A percentile compares a stretch with the other conserved stretches of the same genome.
phyloP scores from a whole-genome alignment of 2,113 vertebrate genomes.

The Lynx canadensis region DNA sequence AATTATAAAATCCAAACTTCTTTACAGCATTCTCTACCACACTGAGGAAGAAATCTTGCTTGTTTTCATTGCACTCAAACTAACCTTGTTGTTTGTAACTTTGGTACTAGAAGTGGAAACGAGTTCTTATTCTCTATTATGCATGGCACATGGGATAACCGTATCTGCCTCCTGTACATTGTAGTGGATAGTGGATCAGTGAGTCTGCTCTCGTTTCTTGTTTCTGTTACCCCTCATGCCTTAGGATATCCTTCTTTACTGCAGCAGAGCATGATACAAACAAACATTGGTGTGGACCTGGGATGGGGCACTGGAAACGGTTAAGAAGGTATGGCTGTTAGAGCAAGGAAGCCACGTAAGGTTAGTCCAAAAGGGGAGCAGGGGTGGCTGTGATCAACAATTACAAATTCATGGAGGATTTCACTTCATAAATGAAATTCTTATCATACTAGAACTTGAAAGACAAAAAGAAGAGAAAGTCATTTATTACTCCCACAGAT shows the following conservation, averaged over 20 bases:
- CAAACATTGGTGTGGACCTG: neutral
- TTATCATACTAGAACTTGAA: neutral
- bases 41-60: neutral
- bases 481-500: neutral
- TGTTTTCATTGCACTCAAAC: neutral
- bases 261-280: neutral
- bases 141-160: neutral
- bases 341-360: neutral
- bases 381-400: neutral
- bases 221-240: neutral
- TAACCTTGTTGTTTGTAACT: neutral
- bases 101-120: neutral
- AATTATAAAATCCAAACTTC: slow-evolving; percentile 1
- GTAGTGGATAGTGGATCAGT: neutral
- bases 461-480: slow-evolving; percentile 21
- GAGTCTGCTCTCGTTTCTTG: neutral
- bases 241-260: slow-evolving; percentile 9
- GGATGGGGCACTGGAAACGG: neutral
- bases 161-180: neutral
- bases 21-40: neutral
- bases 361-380: neutral
- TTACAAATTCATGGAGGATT: slow-evolving; percentile 8
- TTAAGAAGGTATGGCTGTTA: neutral
- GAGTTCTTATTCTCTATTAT: neutral
- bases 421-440: slow-evolving; percentile 41